Conservation (phyloP, 2,797 vertebrate species). For the Phoebastria nigripes region DNA sequence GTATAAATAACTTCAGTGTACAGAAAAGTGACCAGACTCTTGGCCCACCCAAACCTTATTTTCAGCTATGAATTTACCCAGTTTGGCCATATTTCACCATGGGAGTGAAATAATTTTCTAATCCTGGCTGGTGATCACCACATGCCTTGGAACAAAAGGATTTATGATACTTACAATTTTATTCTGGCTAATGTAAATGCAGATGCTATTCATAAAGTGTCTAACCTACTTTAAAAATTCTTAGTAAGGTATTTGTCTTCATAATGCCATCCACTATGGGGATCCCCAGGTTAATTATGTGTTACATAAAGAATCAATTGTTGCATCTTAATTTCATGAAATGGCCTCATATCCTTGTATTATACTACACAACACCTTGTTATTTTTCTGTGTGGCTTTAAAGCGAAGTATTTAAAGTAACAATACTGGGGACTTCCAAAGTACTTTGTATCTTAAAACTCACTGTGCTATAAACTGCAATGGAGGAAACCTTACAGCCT, state of each 20-base stretch:
- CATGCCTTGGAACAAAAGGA: neutral
- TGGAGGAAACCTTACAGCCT: neutral
- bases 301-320: neutral
- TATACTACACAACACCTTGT: neutral
- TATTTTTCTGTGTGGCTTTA: neutral
- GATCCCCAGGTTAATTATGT: neutral
- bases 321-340: neutral
- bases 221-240: neutral
- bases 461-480: neutral
- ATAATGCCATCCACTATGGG: neutral
- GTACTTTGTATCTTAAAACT: neutral
- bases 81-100: neutral
- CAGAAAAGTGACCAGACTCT: neutral
- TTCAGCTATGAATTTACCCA: neutral
- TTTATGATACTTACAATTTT: neutral
- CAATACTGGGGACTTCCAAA: neutral
- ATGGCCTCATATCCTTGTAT: neutral
- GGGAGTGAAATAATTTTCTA: neutral
- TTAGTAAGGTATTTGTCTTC: conserved; percentile 2
- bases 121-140: neutral
- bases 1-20: neutral
- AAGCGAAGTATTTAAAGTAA: neutral
- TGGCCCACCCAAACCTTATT: neutral
- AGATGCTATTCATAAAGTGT: neutral
- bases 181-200: neutral